Conservation (phyloP, 1,140 invertebrate genomes). For the Nasonia vitripennis region DNA sequence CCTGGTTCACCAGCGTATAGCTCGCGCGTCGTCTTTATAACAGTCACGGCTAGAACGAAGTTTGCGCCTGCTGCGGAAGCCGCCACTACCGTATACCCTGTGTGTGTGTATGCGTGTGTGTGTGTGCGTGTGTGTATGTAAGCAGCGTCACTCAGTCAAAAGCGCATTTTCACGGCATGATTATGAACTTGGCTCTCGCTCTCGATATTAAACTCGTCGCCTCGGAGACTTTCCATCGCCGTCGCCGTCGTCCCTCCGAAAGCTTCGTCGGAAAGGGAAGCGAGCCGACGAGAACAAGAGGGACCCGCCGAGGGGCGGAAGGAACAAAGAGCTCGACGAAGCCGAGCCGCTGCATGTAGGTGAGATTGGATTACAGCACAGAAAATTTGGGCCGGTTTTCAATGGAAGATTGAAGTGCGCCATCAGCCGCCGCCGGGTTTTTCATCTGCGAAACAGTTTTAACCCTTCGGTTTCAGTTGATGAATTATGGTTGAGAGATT, state of each 20-base stretch:
- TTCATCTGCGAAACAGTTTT: not conserved
- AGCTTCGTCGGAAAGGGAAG: not conserved
- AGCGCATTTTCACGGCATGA: slow-evolving; percentile 49
- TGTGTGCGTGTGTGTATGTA: not conserved
- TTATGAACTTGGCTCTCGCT: slow-evolving; percentile 26
- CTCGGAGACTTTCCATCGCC: not conserved
- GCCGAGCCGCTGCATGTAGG: slow-evolving; percentile 1
- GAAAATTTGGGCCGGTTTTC: not conserved
- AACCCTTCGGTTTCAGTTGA: too few species aligned
- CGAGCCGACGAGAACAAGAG: not conserved
- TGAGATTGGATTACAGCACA: slow-evolving; percentile 33
- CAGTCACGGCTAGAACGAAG: not conserved
- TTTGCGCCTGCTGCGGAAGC: not conserved
- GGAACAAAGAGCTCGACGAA: not conserved
- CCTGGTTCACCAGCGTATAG: not conserved
- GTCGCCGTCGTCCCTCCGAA: not conserved
- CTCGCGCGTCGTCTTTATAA: slow-evolving; percentile 12
- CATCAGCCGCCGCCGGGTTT: not conserved
- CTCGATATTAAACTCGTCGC: slow-evolving; percentile 47
- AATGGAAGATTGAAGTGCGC: not conserved
- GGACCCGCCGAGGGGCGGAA: not conserved
- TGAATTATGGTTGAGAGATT: too few species aligned
- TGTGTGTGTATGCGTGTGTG: not conserved
- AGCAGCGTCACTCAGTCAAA: not conserved
- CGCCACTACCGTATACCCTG: not conserved